Conservation (phyloP, 2,888 invertebrate genomes). For the Coenonympha glycerion region DNA sequence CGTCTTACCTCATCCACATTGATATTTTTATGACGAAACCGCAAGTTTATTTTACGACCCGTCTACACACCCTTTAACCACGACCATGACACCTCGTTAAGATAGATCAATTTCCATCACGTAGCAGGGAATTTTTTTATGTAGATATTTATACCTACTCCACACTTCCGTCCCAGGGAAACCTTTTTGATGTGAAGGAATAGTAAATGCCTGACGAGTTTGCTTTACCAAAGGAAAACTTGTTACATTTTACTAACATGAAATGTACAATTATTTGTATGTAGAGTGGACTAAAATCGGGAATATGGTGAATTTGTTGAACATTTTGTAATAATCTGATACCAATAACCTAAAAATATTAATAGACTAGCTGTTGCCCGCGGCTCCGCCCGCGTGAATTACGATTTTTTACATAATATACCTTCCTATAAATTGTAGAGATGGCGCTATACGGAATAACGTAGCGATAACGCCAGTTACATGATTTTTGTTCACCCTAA, state of each 20-base stretch:
- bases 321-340: no score
- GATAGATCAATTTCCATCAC: slow-evolving; percentile 45
- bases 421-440: no score
- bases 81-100: slow-evolving; percentile 37
- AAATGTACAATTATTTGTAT: no score
- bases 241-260: background rate
- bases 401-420: no score
- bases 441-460: no score
- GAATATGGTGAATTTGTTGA: background rate
- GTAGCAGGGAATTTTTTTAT: slow-evolving; percentile 38
- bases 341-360: no score
- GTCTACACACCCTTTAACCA: slow-evolving; percentile 31
- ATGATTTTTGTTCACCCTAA: no score
- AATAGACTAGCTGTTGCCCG: no score
- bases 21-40: slow-evolving; percentile 17
- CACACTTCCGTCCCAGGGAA: slow-evolving; percentile 41
- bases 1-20: slow-evolving; percentile 2
- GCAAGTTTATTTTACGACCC: slow-evolving; percentile 25
- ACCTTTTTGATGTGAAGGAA: slow-evolving; percentile 25
- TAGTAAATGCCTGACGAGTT: background rate
- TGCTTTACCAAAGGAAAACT: background rate
- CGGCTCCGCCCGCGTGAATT: no score
- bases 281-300: background rate
- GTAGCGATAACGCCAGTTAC: no score
- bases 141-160: slow-evolving; percentile 30